These are phyloP conservation scores for Baccha elongata DNA, from an alignment of 2,888 invertebrate genomes.

Conservation along the genomic window DNA sequence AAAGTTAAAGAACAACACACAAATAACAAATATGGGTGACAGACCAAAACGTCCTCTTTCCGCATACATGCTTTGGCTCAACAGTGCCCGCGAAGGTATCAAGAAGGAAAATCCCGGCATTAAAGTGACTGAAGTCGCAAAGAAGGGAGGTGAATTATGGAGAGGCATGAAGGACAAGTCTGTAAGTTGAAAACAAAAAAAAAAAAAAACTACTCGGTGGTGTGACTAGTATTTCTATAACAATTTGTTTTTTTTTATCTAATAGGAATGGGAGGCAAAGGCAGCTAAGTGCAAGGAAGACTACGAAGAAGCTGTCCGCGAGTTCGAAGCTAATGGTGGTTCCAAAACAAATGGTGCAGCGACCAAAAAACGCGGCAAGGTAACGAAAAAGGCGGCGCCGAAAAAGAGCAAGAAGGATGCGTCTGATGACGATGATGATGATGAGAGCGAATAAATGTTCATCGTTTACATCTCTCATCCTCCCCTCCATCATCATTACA, in stretches of 20 bases:
- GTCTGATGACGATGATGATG: constrained; percentile 86
- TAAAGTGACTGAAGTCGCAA: constrained; percentile 94
- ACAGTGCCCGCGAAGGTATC: constrained; percentile 91
- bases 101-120: constrained; percentile 94
- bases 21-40: constrained; percentile 87
- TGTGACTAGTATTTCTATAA: not conserved
- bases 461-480: constrained; percentile 49
- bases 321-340: constrained; percentile 92
- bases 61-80: constrained; percentile 97
- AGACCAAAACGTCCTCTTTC: constrained; percentile 96
- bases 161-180: constrained; percentile 92
- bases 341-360: constrained; percentile 83
- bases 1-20: constrained; percentile 29
- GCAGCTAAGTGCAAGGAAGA: constrained; percentile 94
- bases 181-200: constrained; percentile 83
- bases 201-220: not conserved
- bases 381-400: constrained; percentile 82
- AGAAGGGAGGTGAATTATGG: constrained; percentile 97
- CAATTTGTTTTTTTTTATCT: not conserved
- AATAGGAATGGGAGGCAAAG: constrained; percentile 94
- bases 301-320: constrained; percentile 93
- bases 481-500: constrained; percentile 54
- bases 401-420: constrained; percentile 85
- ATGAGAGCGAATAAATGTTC: constrained; percentile 85
- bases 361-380: constrained; percentile 83